Evolutionary conservation across 2,888 invertebrate genomes (phyloP).

Genomic region (Harmothoe impar): DNA sequence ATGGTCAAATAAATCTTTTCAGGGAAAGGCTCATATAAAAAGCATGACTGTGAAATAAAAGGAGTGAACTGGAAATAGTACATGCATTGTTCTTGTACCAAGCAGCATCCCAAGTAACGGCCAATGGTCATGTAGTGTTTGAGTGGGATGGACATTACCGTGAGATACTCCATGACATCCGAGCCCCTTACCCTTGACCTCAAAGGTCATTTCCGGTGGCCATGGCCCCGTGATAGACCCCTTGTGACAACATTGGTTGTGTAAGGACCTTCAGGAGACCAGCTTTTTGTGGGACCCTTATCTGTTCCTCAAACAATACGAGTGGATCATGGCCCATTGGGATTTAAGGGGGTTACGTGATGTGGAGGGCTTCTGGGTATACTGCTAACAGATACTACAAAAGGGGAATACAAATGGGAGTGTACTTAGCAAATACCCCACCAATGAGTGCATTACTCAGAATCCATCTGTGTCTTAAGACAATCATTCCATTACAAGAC

Average conservation of each 20-base stretch:
- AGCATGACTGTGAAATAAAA: neutral
- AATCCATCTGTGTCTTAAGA: no score
- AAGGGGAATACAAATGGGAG: no score
- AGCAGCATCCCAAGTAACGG: neutral
- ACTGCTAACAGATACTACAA: no score
- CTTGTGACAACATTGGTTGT: neutral
- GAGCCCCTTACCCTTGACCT: neutral
- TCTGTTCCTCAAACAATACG: neutral
- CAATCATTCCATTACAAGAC: no score
- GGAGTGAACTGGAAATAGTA: neutral
- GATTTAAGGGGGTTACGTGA: no score
- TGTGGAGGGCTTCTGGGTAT: no score
- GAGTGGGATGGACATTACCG: no score
- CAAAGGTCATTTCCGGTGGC: neutral
- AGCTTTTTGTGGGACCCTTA: slow-evolving; percentile 14
- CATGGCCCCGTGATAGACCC: neutral
- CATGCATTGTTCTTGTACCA: neutral
- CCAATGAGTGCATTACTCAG: no score
- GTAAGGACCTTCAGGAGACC: neutral
- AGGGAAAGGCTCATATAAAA: neutral
- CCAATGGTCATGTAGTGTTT: neutral
- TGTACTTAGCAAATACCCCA: no score
- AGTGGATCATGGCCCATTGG: neutral
- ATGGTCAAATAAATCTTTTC: slow-evolving; percentile 20
- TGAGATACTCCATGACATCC: no score